Percentiles rank a stretch among this genome's conserved stretches.
These are phyloP conservation scores for Idaea dimidiata DNA, from an alignment of 2,888 invertebrate species.

Conservation along the genomic window DNA sequence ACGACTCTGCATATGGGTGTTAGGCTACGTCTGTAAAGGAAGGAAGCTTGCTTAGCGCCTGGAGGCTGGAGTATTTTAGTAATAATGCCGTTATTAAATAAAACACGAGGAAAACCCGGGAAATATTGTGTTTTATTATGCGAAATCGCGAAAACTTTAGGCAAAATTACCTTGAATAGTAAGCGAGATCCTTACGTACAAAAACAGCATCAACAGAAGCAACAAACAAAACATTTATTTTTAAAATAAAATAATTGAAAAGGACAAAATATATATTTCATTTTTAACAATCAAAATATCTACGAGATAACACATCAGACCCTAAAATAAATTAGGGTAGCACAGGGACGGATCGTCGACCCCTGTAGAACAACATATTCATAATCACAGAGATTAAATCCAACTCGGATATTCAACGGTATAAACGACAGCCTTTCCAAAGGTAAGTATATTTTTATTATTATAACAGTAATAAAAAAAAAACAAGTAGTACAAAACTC, in stretches of 20 bases:
- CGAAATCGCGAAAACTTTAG: too few species aligned
- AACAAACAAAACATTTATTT: too few species aligned
- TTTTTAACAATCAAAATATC: background rate
- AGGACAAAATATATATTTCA: background rate
- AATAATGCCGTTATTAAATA: too few species aligned
- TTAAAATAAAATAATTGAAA: background rate
- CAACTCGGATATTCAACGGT: conserved; percentile 41
- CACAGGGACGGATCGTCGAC: background rate
- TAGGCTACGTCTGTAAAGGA: too few species aligned
- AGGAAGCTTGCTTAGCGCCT: too few species aligned
- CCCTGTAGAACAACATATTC: conserved; percentile 25
- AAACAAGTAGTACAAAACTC: conserved; percentile 21
- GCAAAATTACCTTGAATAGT: too few species aligned
- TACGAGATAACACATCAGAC: background rate
- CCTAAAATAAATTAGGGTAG: conserved; percentile 3
- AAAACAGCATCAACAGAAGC: too few species aligned
- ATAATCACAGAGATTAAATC: conserved; percentile 49
- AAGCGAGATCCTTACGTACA: too few species aligned
- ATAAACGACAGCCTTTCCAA: conserved; percentile 31
- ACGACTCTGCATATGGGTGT: too few species aligned
- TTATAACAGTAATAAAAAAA: conserved; percentile 22
- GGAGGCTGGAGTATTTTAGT: too few species aligned
- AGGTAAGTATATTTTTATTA: conserved; percentile 39
- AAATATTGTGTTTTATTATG: too few species aligned
- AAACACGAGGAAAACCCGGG: too few species aligned